A percentile compares a stretch with the other conserved stretches of the same genome.
These are phyloP conservation scores for Budorcas taxicolor DNA, from an alignment of 2,113 vertebrate genomes.

Conservation along the genomic window DNA sequence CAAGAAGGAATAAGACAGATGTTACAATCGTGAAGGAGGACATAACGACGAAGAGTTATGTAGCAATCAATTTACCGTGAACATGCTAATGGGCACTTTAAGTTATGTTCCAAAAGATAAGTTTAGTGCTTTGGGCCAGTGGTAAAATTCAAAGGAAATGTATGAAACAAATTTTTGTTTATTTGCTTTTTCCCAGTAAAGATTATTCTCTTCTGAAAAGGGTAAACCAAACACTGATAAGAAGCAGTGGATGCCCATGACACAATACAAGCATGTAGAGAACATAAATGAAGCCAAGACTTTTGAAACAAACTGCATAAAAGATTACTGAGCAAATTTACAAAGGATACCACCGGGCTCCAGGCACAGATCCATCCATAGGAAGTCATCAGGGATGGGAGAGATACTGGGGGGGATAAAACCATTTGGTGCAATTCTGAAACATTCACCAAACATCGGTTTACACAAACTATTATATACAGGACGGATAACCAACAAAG, in stretches of 20 bases:
- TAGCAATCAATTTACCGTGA: not conserved
- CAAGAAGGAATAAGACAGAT: not conserved
- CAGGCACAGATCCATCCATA: not conserved
- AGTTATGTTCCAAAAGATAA: not conserved
- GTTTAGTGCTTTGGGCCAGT: not conserved
- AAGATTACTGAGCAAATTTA: not conserved
- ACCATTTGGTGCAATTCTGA: not conserved
- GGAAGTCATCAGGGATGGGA: not conserved
- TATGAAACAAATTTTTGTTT: not conserved
- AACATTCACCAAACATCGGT: not conserved
- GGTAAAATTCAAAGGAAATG: not conserved
- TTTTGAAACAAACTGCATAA: not conserved
- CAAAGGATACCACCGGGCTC: not conserved
- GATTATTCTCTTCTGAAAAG: not conserved
- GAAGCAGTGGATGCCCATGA: not conserved
- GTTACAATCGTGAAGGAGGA: not conserved
- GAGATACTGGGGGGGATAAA: not conserved
- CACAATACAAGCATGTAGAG: not conserved
- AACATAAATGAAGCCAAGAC: not conserved
- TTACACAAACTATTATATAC: not conserved
- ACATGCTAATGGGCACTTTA: not conserved
- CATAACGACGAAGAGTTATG: not conserved
- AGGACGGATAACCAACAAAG: not conserved
- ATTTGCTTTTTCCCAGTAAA: not conserved
- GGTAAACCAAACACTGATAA: not conserved